Percentiles rank a stretch among this genome's conserved stretches.
Evolutionary conservation across 2,888 invertebrate genomes (phyloP).

Genomic region (Tanytarsus gracilentus): DNA sequence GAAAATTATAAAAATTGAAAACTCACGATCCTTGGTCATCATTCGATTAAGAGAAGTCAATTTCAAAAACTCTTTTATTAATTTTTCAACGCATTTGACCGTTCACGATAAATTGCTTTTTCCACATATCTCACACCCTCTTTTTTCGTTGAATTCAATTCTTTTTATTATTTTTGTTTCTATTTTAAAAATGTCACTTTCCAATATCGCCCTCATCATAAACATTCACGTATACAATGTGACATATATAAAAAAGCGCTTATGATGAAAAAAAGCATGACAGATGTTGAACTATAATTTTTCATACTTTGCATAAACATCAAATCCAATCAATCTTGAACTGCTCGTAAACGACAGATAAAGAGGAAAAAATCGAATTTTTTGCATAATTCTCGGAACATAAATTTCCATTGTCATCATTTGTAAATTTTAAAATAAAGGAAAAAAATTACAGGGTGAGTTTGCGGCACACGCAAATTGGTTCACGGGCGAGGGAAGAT

Average conservation of each 20-base stretch:
- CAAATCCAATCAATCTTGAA: conserved; percentile 29
- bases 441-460: conserved; percentile 22
- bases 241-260: neutral
- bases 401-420: conserved; percentile 13
- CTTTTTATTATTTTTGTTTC: no score
- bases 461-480: neutral
- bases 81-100: no score
- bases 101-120: no score
- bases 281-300: conserved; percentile 28
- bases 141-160: no score
- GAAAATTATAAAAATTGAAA: no score
- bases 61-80: no score
- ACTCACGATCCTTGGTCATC: no score
- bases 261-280: conserved; percentile 23
- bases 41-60: no score
- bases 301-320: conserved; percentile 29
- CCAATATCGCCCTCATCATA: no score
- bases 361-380: conserved; percentile 24
- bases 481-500: neutral
- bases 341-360: conserved; percentile 29
- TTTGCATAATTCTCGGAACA: conserved; percentile 17
- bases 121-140: no score
- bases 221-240: neutral
- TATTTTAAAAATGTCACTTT: no score
- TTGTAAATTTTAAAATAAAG: conserved; percentile 12